These are phyloP conservation scores for Fissipunctia ypsillon DNA, from an alignment of 2,888 invertebrate genomes.

Conservation along the genomic window DNA sequence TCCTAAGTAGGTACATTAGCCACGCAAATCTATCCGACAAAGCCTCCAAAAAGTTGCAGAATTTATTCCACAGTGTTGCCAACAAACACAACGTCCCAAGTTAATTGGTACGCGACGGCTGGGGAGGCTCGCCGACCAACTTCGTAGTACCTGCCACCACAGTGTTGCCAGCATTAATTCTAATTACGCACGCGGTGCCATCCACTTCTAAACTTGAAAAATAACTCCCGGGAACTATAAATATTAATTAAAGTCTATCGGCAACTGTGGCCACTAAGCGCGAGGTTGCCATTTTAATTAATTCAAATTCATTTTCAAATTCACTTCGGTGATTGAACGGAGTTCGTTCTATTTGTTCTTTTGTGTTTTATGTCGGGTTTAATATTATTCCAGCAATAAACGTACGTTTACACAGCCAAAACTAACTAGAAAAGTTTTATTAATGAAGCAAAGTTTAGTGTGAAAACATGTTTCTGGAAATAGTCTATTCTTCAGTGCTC, in stretches of 20 bases:
- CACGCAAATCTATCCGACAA: slow-evolving; percentile 48
- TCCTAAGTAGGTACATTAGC: slow-evolving; percentile 48
- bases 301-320: slow-evolving; percentile 63
- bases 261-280: slow-evolving; percentile 56
- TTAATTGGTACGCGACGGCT: slow-evolving; percentile 59
- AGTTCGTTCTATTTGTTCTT: slow-evolving; percentile 13
- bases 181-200: slow-evolving; percentile 72
- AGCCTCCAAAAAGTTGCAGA: slow-evolving; percentile 48
- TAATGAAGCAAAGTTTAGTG: not conserved
- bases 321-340: slow-evolving; percentile 46
- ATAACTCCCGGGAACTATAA: slow-evolving; percentile 76
- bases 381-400: not conserved
- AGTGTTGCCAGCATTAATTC: slow-evolving; percentile 73
- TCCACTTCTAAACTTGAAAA: slow-evolving; percentile 72
- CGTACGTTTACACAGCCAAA: rapidly evolving
- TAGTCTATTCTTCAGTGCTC: not conserved
- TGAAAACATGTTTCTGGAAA: not conserved
- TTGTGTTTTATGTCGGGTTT: slow-evolving; percentile 1
- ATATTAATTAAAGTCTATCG: slow-evolving; percentile 79
- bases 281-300: slow-evolving; percentile 50
- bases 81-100: slow-evolving; percentile 61
- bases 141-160: slow-evolving; percentile 58
- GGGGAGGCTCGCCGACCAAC: slow-evolving; percentile 55
- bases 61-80: slow-evolving; percentile 61
- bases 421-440: not conserved